A percentile compares a stretch with the other conserved stretches of the same genome.
phyloP scores from a whole-genome alignment of 2,888 invertebrate species.

The Scrobipalpa costella region DNA sequence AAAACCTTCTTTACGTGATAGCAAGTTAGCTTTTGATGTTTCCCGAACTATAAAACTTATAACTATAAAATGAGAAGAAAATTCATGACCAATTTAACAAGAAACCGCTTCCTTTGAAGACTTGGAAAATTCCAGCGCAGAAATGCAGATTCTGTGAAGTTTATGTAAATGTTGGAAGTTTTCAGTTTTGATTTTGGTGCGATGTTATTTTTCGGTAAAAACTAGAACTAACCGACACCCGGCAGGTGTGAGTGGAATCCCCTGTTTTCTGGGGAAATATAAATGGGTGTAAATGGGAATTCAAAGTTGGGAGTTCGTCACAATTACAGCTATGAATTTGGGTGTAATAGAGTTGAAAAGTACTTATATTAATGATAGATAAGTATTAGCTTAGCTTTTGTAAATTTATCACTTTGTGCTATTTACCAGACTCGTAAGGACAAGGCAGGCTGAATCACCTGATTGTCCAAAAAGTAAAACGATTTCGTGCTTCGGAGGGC shows the following conservation, averaged over 20 bases:
- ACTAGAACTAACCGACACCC: constrained; percentile 30
- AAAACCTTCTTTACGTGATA: constrained; percentile 3
- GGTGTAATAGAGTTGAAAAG: not conserved
- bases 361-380: not conserved
- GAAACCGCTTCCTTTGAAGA: constrained; percentile 22
- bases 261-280: constrained; percentile 57
- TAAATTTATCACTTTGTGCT: too few species aligned
- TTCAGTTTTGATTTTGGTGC: constrained; percentile 40
- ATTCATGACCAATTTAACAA: constrained; percentile 21
- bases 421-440: too few species aligned
- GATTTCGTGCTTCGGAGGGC: too few species aligned
- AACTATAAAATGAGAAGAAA: constrained; percentile 18
- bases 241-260: constrained; percentile 57
- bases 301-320: constrained; percentile 39
- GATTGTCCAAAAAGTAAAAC: too few species aligned
- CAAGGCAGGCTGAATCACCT: too few species aligned
- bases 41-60: constrained; percentile 13
- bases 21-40: constrained; percentile 12
- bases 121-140: constrained; percentile 15
- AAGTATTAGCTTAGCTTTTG: too few species aligned
- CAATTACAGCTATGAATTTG: not conserved
- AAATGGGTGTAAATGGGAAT: constrained; percentile 29
- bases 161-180: constrained; percentile 39
- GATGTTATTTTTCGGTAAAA: constrained; percentile 55
- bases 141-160: constrained; percentile 26